These are phyloP conservation scores for Hippoglossus stenolepis DNA, from an alignment of 2,113 vertebrate species.

Conservation along the genomic window DNA sequence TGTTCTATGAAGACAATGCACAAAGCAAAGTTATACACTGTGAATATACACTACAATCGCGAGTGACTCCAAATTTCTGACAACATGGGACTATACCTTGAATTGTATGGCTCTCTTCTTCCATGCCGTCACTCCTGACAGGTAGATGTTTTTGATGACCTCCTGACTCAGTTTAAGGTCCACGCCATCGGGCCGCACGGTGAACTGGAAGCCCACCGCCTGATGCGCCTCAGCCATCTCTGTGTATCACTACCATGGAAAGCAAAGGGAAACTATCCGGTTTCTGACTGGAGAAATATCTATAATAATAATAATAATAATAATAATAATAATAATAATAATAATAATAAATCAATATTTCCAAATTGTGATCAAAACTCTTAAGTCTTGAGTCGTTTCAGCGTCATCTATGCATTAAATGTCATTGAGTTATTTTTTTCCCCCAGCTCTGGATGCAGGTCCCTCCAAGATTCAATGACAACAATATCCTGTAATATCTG, in stretches of 20 bases:
- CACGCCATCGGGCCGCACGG: slow-evolving; percentile 92
- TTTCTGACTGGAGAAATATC: too few relatives aligned
- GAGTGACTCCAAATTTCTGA: neutral
- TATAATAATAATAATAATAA: too few relatives aligned
- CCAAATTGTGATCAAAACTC: too few relatives aligned
- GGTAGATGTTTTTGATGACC: slow-evolving; percentile 90
- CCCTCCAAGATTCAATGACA: too few relatives aligned
- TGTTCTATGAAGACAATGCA: neutral
- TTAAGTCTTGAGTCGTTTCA: too few relatives aligned
- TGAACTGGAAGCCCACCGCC: slow-evolving; percentile 97
- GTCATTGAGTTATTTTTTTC: neutral
- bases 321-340: too few relatives aligned
- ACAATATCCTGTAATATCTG: too few relatives aligned
- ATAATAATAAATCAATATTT: too few relatives aligned
- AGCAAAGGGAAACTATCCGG: neutral
- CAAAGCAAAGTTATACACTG: neutral
- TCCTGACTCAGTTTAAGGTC: slow-evolving; percentile 91
- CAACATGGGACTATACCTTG: slow-evolving; percentile 81
- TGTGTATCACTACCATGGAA: neutral
- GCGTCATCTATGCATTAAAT: neutral
- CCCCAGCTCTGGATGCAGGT: too few relatives aligned
- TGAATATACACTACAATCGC: neutral
- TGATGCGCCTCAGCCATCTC: slow-evolving; percentile 97
- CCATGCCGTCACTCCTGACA: slow-evolving; percentile 89
- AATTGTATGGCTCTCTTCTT: slow-evolving; percentile 90